Evolutionary conservation across 2,113 vertebrate genomes (phyloP), one percentile per base, ranked within the genome.

Genomic region (Brienomyrus brachyistius): DNA sequence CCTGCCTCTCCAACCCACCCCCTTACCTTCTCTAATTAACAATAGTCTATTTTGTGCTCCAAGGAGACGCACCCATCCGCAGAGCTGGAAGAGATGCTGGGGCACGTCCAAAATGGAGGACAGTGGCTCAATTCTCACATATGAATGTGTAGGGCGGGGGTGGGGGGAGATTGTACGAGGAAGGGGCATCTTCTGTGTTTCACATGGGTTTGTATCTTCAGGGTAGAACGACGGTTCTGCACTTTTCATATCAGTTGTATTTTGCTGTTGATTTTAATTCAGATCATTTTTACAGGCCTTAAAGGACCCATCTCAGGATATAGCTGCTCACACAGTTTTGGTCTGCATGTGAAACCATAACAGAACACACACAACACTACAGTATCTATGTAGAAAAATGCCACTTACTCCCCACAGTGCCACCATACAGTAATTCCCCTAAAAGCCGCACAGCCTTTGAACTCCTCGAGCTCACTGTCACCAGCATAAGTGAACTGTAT

Each of bases 41-140:
- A 95, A 95, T 95, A 95, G 94, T 91, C 94, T 94, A 95, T 95
- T 95, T 93, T 95, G 94, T 94, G 91, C 89, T 94, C 93, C 91
- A 87, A 94, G 91, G 86, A 90, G 94, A 93, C 95, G 94, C 94
- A 94, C 94, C 95, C 95, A 92, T 93, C 94, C 93, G 94, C 93
- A 95, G 94, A 93, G 92, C 89, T 56, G 93, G 92, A 92, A 93
- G 93, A 94, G 92, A 91, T 89, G 92, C 91, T 95, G 94, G 94
- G 92, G 0, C 19, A 35, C 0, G 87, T 92, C 94, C 94, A 95
- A 87, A 47, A 13, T 56, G 88, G 91, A 93, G 90, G 93, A 95
- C 94, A 94, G 93, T 92, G 91, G 91, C 90, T 93, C 90, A 27
- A 93, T 95, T 95, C 93, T 95, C 90, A 93, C 94, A 93, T 93